A percentile compares a stretch with the other conserved stretches of the same genome.
phyloP scores from a whole-genome alignment of 92 coral and sea anemone genomes.

The Galaxea fascicularis region DNA sequence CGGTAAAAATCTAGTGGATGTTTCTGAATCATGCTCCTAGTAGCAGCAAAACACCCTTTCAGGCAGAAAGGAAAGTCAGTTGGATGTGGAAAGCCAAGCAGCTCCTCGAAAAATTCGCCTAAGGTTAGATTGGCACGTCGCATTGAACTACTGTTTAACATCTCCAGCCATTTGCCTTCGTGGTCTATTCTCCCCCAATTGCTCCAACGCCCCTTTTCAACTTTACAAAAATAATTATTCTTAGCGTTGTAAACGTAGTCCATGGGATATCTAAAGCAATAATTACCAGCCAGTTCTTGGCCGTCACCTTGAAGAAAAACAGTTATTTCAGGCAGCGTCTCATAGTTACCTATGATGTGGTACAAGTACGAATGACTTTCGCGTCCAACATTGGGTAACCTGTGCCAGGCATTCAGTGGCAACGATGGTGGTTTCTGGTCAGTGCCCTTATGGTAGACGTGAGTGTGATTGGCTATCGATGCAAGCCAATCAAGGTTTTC shows the following conservation, averaged over 20 bases:
- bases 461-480: slow-evolving; percentile 51
- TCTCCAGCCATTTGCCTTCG: slow-evolving; percentile 31
- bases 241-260: slow-evolving; percentile 6
- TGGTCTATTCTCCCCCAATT: slow-evolving; percentile 56
- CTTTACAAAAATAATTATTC: slow-evolving; percentile 10
- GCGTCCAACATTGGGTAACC: slow-evolving; percentile 71
- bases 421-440: slow-evolving; percentile 48
- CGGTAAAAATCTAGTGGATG: slow-evolving; percentile 51
- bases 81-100: slow-evolving; percentile 51
- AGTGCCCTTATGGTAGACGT: slow-evolving; percentile 69
- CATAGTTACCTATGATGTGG: slow-evolving; percentile 70
- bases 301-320: slow-evolving; percentile 70
- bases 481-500: slow-evolving; percentile 66
- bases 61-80: background rate
- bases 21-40: slow-evolving; percentile 45
- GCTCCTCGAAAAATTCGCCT: slow-evolving; percentile 41
- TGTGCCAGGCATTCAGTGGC: slow-evolving; percentile 62
- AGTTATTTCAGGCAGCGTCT: slow-evolving; percentile 59
- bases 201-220: background rate
- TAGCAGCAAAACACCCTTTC: slow-evolving; percentile 61
- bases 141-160: slow-evolving; percentile 34
- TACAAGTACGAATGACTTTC: slow-evolving; percentile 71
- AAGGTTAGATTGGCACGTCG: slow-evolving; percentile 47
- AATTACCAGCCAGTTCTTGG: background rate
- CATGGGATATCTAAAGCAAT: slow-evolving; percentile 6